These are phyloP conservation scores for Apteryx mantelli DNA, from an alignment of 2,113 vertebrate species.

Conservation along the genomic window DNA sequence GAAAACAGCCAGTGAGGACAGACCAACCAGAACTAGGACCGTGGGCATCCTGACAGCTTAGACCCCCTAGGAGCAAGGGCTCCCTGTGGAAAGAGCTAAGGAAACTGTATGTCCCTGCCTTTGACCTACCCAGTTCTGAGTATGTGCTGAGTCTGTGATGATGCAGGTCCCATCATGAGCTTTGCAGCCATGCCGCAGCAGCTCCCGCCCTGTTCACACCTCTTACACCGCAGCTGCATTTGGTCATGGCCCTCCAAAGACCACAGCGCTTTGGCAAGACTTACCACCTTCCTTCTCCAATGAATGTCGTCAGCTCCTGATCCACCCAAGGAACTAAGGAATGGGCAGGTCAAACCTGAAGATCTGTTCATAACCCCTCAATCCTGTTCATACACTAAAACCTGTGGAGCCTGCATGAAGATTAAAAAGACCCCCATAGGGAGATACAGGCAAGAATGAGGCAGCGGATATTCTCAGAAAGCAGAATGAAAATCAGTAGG, in stretches of 20 bases:
- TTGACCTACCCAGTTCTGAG: background rate
- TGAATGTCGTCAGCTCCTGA: background rate
- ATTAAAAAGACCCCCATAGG: background rate
- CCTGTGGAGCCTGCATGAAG: background rate
- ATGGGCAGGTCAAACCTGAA: background rate
- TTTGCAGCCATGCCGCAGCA: background rate
- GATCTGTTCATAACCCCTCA: background rate
- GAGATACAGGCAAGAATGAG: background rate
- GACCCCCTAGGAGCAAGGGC: background rate
- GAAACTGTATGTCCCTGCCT: conserved; percentile 5
- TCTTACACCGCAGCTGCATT: conserved; percentile 23
- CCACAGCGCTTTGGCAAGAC: background rate
- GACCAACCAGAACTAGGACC: background rate
- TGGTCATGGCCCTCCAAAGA: background rate
- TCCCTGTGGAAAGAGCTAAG: background rate
- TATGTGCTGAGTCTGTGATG: background rate
- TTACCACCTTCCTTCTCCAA: background rate
- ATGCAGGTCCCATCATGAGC: background rate
- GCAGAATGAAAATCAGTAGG: background rate
- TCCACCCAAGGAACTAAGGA: background rate
- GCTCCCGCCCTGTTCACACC: background rate
- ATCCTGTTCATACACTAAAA: background rate
- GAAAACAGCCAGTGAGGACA: conserved; percentile 35
- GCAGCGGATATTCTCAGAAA: background rate
- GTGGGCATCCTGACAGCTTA: conserved; percentile 11